Base-by-base conservation (phyloP, 2,113 vertebrate species). In the Apistogramma diplotaenia region DNA sequence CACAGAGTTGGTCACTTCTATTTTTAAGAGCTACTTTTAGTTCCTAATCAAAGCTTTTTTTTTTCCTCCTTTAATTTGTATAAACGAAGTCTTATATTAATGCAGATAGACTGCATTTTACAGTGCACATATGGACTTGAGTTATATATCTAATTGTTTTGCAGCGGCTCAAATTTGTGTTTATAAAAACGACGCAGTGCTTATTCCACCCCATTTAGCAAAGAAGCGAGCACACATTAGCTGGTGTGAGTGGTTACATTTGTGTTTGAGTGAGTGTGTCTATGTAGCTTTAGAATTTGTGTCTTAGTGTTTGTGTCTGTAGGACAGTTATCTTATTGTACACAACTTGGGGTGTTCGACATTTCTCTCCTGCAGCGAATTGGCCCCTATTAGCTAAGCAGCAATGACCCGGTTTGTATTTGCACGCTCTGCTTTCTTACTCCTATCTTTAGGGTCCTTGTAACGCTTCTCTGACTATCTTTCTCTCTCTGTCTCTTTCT, bases 271-370 rank as follows among this genome's bases (percentile, higher is more conserved):
- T 83, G 90, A 82, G 87, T 89, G 85, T 92, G 79, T 92, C 82
- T 89, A 67, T 90, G 84, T 91, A 90, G 91, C 83, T 86, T 40
- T 95, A 97, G 95, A 95, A 95, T 93, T 95, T 96, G 89, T 97
- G 96, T 96, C 95, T 96, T 96, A 96, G 89, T 94, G 90, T 94
- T 91, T 97, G 78, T 96, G 95, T 97, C 95, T 95, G 55, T 94
- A 95, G 97, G 95, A 97, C 96, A 94, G 96, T 94, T 94, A 97
- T 98, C 97, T 97, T 96, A 97, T 98, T 97, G 98, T 99, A 98
- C 97, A 97, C 98, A 99, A 99, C 98, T 99, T 99, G 97, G 98
- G 98, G 97, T 99, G 97, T 99, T 98, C 97, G 98, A 98, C 97
- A 84, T 99, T 99, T 99, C 97, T 99, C 97, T 99, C 98, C 97